Percentiles rank a stretch among this genome's conserved stretches.
These are phyloP conservation scores for Brienomyrus brachyistius DNA, from an alignment of 2,113 vertebrate species.

Conservation along the genomic window DNA sequence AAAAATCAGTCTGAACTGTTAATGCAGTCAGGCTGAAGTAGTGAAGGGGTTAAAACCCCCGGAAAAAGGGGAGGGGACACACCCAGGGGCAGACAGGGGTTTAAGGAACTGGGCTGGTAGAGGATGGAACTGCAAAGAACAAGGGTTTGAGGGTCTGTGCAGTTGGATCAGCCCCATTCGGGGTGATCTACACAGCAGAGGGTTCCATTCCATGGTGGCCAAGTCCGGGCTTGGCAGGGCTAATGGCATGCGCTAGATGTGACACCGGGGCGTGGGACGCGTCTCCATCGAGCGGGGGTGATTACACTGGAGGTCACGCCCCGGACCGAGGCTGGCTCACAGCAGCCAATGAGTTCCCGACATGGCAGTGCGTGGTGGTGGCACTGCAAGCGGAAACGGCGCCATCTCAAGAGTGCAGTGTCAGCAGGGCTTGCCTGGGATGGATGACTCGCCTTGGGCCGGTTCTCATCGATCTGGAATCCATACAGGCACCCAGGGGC, in stretches of 20 bases:
- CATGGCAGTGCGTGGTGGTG: neutral
- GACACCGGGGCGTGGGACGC: neutral
- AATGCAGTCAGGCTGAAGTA: neutral
- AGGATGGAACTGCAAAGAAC: neutral
- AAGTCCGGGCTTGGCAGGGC: neutral
- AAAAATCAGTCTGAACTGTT: neutral
- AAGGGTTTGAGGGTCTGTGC: neutral
- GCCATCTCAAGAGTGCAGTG: neutral
- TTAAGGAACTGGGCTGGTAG: neutral
- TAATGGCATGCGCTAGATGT: neutral
- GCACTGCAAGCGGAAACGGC: neutral
- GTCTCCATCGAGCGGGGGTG: neutral
- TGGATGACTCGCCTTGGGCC: neutral
- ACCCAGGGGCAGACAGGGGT: neutral
- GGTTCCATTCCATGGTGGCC: neutral
- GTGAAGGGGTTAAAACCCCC: neutral
- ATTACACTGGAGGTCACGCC: neutral
- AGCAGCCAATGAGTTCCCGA: neutral
- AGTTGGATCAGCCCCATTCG: neutral
- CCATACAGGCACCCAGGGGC: neutral
- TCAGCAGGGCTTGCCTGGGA: neutral
- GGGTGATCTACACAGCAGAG: neutral
- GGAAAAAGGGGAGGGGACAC: neutral
- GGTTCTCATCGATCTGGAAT: neutral
- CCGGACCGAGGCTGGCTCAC: neutral